Evolutionary conservation across 2,888 invertebrate species (phyloP).

Genomic region (Smittia sp.): DNA sequence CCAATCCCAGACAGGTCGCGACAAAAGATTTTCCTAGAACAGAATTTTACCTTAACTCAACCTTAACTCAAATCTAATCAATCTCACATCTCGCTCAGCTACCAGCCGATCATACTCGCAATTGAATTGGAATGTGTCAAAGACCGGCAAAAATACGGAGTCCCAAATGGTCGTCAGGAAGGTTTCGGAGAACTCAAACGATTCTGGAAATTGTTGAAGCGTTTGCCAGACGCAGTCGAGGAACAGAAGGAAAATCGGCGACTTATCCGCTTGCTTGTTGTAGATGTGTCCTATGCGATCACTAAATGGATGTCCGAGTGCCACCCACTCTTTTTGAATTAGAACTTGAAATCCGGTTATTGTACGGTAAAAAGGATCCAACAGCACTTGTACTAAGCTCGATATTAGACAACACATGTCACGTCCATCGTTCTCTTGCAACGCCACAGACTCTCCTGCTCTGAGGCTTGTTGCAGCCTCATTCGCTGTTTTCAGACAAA

Average conservation of each 20-base stretch:
- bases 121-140: slow-evolving; percentile 91
- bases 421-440: slow-evolving; percentile 85
- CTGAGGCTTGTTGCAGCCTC: slow-evolving; percentile 68
- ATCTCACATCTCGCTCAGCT: slow-evolving; percentile 60
- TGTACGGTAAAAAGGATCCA: slow-evolving; percentile 81
- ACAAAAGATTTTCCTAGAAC: slow-evolving; percentile 54
- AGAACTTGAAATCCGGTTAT: slow-evolving; percentile 84
- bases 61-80: background rate
- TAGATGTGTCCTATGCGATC: slow-evolving; percentile 66
- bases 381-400: slow-evolving; percentile 78
- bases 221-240: slow-evolving; percentile 94
- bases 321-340: slow-evolving; percentile 93
- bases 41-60: background rate
- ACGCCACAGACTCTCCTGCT: slow-evolving; percentile 70
- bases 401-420: slow-evolving; percentile 87
- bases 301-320: slow-evolving; percentile 83
- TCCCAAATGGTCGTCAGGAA: slow-evolving; percentile 93
- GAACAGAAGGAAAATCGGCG: slow-evolving; percentile 86
- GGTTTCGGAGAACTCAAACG: slow-evolving; percentile 89
- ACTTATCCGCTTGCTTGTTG: slow-evolving; percentile 62
- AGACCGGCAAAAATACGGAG: slow-evolving; percentile 79
- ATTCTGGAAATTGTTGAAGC: slow-evolving; percentile 78
- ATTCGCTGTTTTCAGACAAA: slow-evolving; percentile 70
- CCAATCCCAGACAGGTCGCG: slow-evolving; percentile 89
- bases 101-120: slow-evolving; percentile 71